A percentile compares a stretch with the other conserved stretches of the same genome.
These are phyloP conservation scores for Aix galericulata DNA, from an alignment of 2,113 vertebrate genomes.

Conservation along the genomic window DNA sequence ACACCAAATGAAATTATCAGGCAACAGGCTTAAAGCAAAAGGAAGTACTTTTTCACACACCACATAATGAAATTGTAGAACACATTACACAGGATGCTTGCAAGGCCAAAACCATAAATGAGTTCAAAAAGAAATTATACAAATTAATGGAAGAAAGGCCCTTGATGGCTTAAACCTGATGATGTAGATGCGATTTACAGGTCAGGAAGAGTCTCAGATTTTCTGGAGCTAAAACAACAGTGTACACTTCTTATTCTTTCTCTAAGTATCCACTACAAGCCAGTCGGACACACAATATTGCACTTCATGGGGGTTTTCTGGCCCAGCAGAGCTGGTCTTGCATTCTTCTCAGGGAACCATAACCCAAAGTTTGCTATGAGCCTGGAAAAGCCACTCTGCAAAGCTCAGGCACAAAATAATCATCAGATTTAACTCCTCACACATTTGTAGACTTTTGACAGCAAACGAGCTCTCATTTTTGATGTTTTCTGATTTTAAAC, in stretches of 20 bases:
- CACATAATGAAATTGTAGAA: constrained; percentile 62
- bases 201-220: background rate
- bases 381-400: background rate
- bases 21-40: constrained; percentile 49
- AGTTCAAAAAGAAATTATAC: constrained; percentile 50
- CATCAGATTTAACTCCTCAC: background rate
- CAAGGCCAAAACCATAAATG: constrained; percentile 38
- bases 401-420: background rate
- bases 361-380: background rate
- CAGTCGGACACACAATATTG: background rate
- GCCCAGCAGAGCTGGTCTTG: background rate
- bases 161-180: constrained; percentile 3
- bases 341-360: background rate
- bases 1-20: constrained; percentile 50
- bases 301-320: background rate
- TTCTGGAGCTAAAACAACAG: background rate
- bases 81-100: constrained; percentile 50
- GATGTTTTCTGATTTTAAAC: background rate
- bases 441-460: background rate
- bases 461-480: background rate
- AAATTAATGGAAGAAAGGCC: constrained; percentile 21
- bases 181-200: background rate
- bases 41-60: constrained; percentile 65
- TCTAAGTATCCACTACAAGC: background rate
- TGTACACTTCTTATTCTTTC: background rate